Conservation (phyloP, 2,888 invertebrate species). For the Podabrus alpinus region DNA sequence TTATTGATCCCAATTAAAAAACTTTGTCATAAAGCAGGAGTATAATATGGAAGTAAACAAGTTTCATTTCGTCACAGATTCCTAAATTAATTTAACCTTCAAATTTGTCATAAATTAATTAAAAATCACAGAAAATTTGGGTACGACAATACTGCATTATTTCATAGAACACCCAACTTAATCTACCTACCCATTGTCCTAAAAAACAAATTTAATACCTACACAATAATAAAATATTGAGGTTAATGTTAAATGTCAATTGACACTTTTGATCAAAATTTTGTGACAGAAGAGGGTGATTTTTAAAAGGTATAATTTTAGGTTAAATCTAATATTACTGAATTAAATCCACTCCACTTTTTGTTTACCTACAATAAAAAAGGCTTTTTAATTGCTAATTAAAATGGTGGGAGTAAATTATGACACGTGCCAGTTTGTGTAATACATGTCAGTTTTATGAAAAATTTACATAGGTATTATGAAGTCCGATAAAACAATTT, state of each 20-base stretch:
- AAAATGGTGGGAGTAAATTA: not conserved
- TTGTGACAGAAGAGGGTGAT: not conserved
- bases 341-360: not conserved
- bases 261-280: not conserved
- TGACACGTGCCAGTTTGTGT: slow-evolving; percentile 28
- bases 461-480: not conserved
- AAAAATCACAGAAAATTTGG: not conserved
- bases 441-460: slow-evolving; percentile 21
- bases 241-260: not conserved
- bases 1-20: not conserved
- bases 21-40: not conserved
- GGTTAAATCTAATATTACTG: too few relatives aligned
- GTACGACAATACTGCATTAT: not conserved
- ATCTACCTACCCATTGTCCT: not conserved
- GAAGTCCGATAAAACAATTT: not conserved
- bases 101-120: not conserved
- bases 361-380: not conserved
- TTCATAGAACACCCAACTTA: not conserved
- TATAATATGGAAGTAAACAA: not conserved
- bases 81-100: not conserved
- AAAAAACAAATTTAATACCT: not conserved
- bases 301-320: too few relatives aligned
- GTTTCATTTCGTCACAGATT: not conserved
- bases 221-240: not conserved
- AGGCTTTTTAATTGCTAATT: not conserved